Evolutionary conservation across 2,797 vertebrate species (phyloP), one percentile per base, ranked within the genome.

Genomic region (Enoplosus armatus): DNA sequence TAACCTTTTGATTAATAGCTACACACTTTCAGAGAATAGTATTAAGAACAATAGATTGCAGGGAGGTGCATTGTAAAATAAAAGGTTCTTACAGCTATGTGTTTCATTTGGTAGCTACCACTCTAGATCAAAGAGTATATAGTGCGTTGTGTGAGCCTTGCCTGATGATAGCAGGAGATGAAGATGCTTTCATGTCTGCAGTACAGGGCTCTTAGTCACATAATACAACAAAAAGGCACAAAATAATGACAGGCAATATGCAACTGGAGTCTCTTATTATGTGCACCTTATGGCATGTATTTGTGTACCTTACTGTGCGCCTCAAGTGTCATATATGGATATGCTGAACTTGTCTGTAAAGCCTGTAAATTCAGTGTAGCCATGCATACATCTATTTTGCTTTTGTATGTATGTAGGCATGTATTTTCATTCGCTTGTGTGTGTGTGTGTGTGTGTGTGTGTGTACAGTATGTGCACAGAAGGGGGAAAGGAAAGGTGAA

Each of bases 101-200:
- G 51, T 85, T 90, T 84, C 70, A 87, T 85, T 91, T 72, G 31
- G 39, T 79, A 62, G 88, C 80, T 78, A 50, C 83, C 73, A 81
- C 82, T 88, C 79, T 55, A 84, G 77, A 93, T 93, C 90, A 89
- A 89, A 90, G 90, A 79, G 82, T 74, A 72, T 78, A 87, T 89
- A 84, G 72, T 85, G 79, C 43, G 61, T 77, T 67, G 61, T 75
- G 71, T 77, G 75, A 84, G 88, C 80, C 75, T 70, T 60, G 64
- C 29, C 80, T 80, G 90, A 91, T 94, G 90, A 91, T 90, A 74
- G 88, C 83, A 85, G 82, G 74, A 90, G 79, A 91, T 72, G 84
- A 88, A 88, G 84, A 86, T 58, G 86, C 93, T 93, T 94, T 94
- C 90, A 94, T 93, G 91, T 93, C 82, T 83, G 89, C 77, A 79